Base-by-base conservation (phyloP, 2,113 vertebrate species). In the Melozone crissalis region DNA sequence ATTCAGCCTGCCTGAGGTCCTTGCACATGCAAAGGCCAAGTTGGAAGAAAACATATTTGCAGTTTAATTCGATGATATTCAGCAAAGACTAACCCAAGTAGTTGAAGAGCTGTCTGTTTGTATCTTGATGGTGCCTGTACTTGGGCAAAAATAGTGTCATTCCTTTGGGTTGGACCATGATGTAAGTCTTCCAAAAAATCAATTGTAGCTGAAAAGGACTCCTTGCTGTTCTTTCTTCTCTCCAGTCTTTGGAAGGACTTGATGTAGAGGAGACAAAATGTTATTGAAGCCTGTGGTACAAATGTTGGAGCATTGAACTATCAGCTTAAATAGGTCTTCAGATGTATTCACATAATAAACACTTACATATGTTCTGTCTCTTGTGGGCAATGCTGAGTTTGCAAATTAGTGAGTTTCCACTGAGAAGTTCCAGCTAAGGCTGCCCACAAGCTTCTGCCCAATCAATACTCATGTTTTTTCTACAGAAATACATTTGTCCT, bases 281-380 rank as follows among this genome's bases (percentile, higher is more conserved):
- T 84, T 89, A 69, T 62, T 93, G 86, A 87, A 87, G 54, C 43
- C 66, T 87, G 78, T 79, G 81, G 78, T 73, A 79, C 49, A 94
- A 96, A 82, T 54, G 30, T 37, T 85, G 78, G 54, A 94, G 26
- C 63, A 76, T 73, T 93, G 85, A 95, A 93, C 66, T 85, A 93
- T 95, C 87, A 89, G 49, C 46, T 52, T 91, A 85, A 97, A 49
- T 49, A 76, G 54, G n/a, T 96, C 91, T 94, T 97, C 87, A 89
- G 71, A 93, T 79, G 71, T n/a, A 95, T 82, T 95, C 59, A 78
- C 2, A 2, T 79, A 95, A 85, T 87, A 96, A 91, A 88, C 35
- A 76, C 46, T 91, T 94, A 65, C 81, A 87, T 85, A 73, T 83
- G 87, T 87, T 93, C 75, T 90, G 74, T 93, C 74, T 93, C 67